These are phyloP conservation scores for Scaptomyza caliginosa DNA, from an alignment of 2,888 invertebrate species.

Conservation along the genomic window DNA sequence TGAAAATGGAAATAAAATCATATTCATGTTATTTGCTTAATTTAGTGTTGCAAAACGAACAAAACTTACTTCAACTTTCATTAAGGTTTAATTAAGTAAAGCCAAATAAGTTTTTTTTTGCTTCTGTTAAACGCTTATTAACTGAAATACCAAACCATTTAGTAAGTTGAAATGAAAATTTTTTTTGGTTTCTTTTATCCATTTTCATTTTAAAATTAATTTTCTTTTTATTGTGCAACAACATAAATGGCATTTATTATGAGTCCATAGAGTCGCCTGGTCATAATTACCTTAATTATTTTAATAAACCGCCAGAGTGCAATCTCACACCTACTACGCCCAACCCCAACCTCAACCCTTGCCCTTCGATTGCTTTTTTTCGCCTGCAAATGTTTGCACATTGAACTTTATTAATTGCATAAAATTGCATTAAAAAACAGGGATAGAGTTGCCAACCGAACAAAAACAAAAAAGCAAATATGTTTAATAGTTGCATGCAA, in stretches of 20 bases:
- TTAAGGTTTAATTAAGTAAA: background rate
- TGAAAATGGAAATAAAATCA: slow-evolving; percentile 7
- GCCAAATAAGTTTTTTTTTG: background rate
- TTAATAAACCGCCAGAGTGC: slow-evolving; percentile 70
- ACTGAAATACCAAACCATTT: slow-evolving; percentile 18
- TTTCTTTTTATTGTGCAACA: slow-evolving; percentile 10
- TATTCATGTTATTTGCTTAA: background rate
- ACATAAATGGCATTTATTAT: slow-evolving; percentile 66
- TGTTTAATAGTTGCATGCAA: too few relatives aligned
- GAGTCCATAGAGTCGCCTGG: slow-evolving; percentile 42
- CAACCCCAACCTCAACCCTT: background rate
- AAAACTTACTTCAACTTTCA: background rate
- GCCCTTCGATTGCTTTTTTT: background rate
- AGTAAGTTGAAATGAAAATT: too few relatives aligned
- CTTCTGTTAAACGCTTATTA: slow-evolving; percentile 9
- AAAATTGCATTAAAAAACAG: slow-evolving; percentile 21
- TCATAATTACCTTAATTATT: slow-evolving; percentile 78
- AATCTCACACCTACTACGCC: slow-evolving; percentile 9
- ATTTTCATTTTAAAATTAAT: background rate
- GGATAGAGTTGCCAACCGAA: slow-evolving; percentile 7
- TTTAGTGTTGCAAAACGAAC: background rate
- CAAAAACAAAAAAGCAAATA: too few relatives aligned
- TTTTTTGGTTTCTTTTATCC: background rate
- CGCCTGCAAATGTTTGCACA: slow-evolving; percentile 69
- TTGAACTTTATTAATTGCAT: slow-evolving; percentile 72